Evolutionary conservation across 37 sponge, comb jelly and placozoan genomes (phyloP), one percentile per base, ranked within the genome.

Genomic region (Petrosia ficiformis): DNA sequence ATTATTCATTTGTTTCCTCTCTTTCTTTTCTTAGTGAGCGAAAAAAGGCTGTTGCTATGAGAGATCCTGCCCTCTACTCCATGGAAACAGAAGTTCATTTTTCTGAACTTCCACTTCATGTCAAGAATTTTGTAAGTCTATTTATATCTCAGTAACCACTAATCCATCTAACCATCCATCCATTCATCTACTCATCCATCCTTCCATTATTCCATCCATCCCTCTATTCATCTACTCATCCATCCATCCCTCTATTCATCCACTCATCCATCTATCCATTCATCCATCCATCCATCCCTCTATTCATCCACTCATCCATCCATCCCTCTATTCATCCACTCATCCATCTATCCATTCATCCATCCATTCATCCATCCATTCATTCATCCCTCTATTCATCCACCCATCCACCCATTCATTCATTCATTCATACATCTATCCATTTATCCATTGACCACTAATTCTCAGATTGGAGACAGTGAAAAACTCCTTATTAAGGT

Each of bases 11-110:
- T 1, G 25, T 30, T 16, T 59, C 10, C 25, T 59, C n/a, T 22
- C 14, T 19, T 48, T 19, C 8, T 48, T 48, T 2, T 39, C 71
- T 24, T 54, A 92, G 93, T 70, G 89, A 83, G 37, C 84, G 93
- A 26, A 70, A 72, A 65, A 40, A 80, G 33, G 94, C 94, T 0
- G 80, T 85, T 1, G n/a, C 44, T 35, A 57, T 59, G 0, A 63
- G 94, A 11, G 72, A 86, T 43, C 79, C 76, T 3, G 0, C 68
- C 33, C 42, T 77, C 64, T 93, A 93, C 74, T 61, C 89, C 59
- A 89, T 93, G 89, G 94, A 88, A 68, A 52, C 86, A 35, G 84
- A 81, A 39, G 57, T 75, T 28, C 71, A 65, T 5, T 44, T 31
- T 48, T 28, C 66, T 57, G 44, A 40, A 0, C 3, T 85, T 0